These are phyloP conservation scores for Caracal caracal DNA, from an alignment of 2,113 vertebrate genomes.

Conservation along the genomic window DNA sequence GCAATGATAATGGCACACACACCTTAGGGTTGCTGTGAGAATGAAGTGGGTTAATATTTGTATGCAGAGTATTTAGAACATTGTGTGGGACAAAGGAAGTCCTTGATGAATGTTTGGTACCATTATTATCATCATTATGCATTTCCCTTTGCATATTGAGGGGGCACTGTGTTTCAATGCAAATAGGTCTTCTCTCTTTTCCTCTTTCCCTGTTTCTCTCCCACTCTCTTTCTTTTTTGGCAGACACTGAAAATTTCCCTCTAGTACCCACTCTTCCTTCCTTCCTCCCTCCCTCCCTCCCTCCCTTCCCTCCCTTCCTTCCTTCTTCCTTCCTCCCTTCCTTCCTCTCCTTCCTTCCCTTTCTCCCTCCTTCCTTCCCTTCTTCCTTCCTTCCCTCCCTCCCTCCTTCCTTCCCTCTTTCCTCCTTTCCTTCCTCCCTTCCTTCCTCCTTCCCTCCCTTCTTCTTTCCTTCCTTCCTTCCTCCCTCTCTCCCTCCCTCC, in stretches of 20 bases:
- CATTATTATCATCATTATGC: not conserved
- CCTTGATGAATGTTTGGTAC: not conserved
- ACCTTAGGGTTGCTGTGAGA: not conserved
- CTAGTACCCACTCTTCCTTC: not conserved
- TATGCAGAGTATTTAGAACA: not conserved
- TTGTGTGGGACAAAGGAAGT: not conserved
- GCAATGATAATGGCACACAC: not conserved
- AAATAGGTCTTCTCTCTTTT: not conserved
- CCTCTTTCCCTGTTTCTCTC: not conserved
- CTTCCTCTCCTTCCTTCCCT: not conserved
- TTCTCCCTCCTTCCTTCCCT: no score
- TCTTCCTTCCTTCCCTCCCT: not conserved
- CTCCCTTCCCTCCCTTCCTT: fast-evolving
- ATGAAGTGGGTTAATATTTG: not conserved
- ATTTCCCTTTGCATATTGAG: not conserved
- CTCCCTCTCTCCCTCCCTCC: no score
- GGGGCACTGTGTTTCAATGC: not conserved
- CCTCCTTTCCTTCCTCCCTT: no score
- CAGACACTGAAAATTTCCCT: not conserved
- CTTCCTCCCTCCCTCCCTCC: not conserved
- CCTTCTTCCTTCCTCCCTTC: no score
- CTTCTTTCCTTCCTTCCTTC: no score
- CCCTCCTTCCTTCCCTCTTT: not conserved
- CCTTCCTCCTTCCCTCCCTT: no score
- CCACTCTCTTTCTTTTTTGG: no score